Evolutionary conservation across 2,888 invertebrate species (phyloP).

Genomic region (Stenichneumon culpator): DNA sequence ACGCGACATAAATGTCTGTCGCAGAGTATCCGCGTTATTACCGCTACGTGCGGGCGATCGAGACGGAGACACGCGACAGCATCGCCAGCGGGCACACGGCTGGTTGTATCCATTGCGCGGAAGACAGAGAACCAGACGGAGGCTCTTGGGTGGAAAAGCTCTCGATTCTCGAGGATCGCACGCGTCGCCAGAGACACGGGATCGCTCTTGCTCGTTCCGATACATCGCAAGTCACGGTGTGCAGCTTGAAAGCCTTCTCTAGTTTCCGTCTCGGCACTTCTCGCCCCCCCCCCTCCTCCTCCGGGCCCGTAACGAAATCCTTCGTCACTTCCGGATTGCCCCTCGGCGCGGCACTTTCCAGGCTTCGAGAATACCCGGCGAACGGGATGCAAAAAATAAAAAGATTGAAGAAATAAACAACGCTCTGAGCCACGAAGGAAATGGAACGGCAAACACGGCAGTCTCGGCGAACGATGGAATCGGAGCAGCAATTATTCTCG

Average conservation of each 20-base stretch:
- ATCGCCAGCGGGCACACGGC: conserved; percentile 18
- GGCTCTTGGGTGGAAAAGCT: conserved; percentile 7
- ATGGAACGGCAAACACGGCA: conserved; percentile 2
- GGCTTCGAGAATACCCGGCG: conserved; percentile 11
- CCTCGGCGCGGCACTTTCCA: conserved; percentile 34
- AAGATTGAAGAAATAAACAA: background rate
- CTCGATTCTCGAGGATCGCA: conserved; percentile 33
- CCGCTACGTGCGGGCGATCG: conserved; percentile 11
- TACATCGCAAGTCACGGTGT: conserved; percentile 18
- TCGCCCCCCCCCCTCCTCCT: background rate
- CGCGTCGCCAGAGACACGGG: conserved; percentile 25
- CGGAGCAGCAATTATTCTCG: background rate
- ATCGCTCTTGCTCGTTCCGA: conserved; percentile 1
- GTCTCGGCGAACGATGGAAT: background rate
- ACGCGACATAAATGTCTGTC: conserved; percentile 22
- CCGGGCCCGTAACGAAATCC: conserved; percentile 32
- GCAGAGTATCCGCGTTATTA: conserved; percentile 9
- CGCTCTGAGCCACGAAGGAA: background rate
- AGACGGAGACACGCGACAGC: conserved; percentile 8
- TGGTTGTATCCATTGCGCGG: conserved; percentile 5
- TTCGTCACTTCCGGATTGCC: conserved; percentile 48
- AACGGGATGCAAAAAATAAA: background rate
- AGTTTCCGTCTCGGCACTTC: conserved; percentile 43
- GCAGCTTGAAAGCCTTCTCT: conserved; percentile 50
- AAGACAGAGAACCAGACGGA: conserved; percentile 15